Conservation (phyloP, 2,888 invertebrate species). For the Amblyteles armatorius region DNA sequence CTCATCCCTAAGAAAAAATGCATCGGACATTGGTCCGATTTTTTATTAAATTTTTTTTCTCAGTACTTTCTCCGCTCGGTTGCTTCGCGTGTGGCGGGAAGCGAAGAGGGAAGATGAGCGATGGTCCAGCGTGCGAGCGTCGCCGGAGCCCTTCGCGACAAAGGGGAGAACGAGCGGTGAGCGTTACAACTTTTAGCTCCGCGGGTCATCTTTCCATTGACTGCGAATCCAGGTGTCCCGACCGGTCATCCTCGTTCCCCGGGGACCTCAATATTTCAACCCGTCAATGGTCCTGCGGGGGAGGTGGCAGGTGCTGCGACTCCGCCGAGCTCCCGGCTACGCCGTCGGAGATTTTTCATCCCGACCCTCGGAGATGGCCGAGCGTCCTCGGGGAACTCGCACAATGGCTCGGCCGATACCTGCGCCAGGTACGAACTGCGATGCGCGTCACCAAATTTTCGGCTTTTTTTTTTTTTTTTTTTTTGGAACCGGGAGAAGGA, state of each 20-base stretch:
- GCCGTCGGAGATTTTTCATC: conserved; percentile 35
- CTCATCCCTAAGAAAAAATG: too few relatives aligned
- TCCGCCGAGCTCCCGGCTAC: conserved; percentile 8
- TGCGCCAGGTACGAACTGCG: neutral
- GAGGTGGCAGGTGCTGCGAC: conserved; percentile 64
- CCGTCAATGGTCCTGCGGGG: conserved; percentile 66
- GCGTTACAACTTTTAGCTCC: conserved; percentile 4
- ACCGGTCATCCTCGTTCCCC: conserved; percentile 45
- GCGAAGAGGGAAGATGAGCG: neutral
- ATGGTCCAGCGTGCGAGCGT: neutral
- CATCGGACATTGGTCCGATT: too few relatives aligned
- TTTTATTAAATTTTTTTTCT: neutral
- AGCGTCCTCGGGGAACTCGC: neutral
- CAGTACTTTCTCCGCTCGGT: too few relatives aligned
- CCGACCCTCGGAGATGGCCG: neutral
- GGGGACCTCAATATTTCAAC: conserved; percentile 65
- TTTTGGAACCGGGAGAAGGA: neutral
- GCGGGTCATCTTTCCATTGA: conserved; percentile 30
- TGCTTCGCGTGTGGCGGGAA: neutral
- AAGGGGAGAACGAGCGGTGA: neutral
- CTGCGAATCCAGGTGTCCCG: conserved; percentile 60
- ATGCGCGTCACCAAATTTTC: neutral
- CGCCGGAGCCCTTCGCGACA: neutral
- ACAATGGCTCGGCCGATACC: conserved; percentile 8
- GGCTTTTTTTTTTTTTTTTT: neutral